A percentile compares a stretch with the other conserved stretches of the same genome.
Evolutionary conservation across 2,797 vertebrate species (phyloP).

Genomic region (Aphelocoma californica): DNA sequence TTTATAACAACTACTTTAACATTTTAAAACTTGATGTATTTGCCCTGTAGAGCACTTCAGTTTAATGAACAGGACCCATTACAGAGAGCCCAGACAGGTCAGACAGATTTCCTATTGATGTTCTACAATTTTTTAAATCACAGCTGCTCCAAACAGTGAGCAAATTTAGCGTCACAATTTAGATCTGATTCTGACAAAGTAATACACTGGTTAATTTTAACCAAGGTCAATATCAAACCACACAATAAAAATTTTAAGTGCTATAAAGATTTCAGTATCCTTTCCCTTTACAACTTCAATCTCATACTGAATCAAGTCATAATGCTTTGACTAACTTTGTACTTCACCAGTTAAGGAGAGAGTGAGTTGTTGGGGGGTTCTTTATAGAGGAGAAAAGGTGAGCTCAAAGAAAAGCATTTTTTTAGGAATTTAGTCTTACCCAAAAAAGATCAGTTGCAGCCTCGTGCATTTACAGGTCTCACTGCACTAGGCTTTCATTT

Average conservation of each 20-base stretch:
- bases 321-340: neutral
- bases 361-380: neutral
- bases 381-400: neutral
- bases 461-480: neutral
- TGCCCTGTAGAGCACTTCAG: conserved; percentile 56
- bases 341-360: neutral
- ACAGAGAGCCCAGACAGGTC: conserved; percentile 18
- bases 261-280: conserved; percentile 29
- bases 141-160: conserved; percentile 56
- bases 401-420: conserved; percentile 50
- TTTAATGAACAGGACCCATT: conserved; percentile 46
- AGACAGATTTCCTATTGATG: conserved; percentile 41
- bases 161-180: conserved; percentile 52
- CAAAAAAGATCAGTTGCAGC: neutral
- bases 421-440: conserved; percentile 13
- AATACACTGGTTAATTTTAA: conserved; percentile 54
- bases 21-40: conserved; percentile 53
- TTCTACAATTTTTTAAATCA: conserved; percentile 40
- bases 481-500: neutral
- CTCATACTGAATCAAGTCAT: neutral
- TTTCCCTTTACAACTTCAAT: conserved; percentile 21
- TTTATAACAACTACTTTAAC: conserved; percentile 56
- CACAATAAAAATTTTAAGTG: conserved; percentile 58
- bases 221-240: conserved; percentile 30
- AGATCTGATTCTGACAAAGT: conserved; percentile 27